Evolutionary conservation across 2,113 vertebrate genomes (phyloP).

Genomic region (Onychostruthus taczanowskii): DNA sequence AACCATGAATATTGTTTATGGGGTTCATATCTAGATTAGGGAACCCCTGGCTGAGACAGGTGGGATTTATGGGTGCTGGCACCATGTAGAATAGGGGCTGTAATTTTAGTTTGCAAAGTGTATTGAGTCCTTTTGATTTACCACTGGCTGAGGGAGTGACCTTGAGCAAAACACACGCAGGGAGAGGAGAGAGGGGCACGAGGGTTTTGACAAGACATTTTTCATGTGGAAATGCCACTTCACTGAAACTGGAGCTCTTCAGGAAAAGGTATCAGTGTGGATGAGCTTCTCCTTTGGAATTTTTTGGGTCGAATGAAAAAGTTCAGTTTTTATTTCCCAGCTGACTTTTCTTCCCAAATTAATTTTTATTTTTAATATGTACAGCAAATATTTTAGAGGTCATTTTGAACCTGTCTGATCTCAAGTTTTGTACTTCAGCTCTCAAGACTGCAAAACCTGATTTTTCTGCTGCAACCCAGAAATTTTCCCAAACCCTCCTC

Average conservation of each 20-base stretch:
- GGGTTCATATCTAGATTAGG: background rate
- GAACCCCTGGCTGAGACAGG: background rate
- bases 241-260: background rate
- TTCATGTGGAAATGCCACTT: constrained; percentile 37
- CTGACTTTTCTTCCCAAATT: background rate
- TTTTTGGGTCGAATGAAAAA: background rate
- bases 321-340: background rate
- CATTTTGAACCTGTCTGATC: background rate
- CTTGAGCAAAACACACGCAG: constrained; percentile 6
- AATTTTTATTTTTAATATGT: background rate
- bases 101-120: constrained; percentile 42
- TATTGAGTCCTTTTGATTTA: constrained; percentile 53
- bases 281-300: background rate
- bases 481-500: background rate
- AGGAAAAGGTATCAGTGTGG: background rate
- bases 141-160: constrained; percentile 46
- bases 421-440: background rate
- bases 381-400: background rate
- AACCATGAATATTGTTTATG: background rate
- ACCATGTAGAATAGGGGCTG: constrained; percentile 15
- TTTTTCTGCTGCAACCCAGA: background rate
- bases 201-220: constrained; percentile 36
- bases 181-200: background rate
- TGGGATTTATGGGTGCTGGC: constrained; percentile 28
- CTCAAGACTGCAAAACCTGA: background rate